Base-by-base conservation (phyloP, 1,140 invertebrate genomes). In the Drosophila saltans region DNA sequence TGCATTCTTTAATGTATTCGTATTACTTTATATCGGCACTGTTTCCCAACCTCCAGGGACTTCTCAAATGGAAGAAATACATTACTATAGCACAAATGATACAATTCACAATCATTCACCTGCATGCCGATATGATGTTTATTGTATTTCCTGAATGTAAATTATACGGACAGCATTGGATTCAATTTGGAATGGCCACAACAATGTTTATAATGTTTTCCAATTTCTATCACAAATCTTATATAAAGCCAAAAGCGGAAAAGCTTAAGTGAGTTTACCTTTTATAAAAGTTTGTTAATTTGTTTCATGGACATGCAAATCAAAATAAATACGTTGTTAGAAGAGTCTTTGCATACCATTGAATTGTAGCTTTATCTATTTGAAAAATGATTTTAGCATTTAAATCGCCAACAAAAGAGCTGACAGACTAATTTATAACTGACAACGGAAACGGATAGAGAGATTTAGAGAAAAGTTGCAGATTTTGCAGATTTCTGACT, bases 211-310 rank as follows among this genome's bases (percentile, higher is more conserved):
- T 95, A 70, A 93, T 98, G 30, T 98, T 98, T 92, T 93, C 93
- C 1, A 95, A 97, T 63, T 98, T 97, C 93, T 98, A 98, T 90
- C 24, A 45, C 2, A 52, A 72, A 1, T 2, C 55, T 9, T 76
- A 76, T 21, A 5, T 64, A 4, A 94, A 95, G 68, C 59, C 73
- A 2, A 59, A 59, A 30, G 8, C 16, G 10, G 21, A 59, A 26
- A 39, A 59, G 10, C 57, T 16, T 7, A 10, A 39, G 7, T 58
- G 36, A 56, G 9, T 7, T 52, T 21, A 48, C 11, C n/a, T 52
- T 52, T 26, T 16, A 16, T 16, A 9, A 52, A 52, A 8, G 5
- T 45, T 16, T 24, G 6, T 48, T 0, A 21, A 7, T 48, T 24
- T 48, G 16, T 16, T 16, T 16, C 16, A 16, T 16, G 16, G 16